Evolutionary conservation across 2,113 vertebrate species (phyloP), one percentile per base, ranked within the genome.

Genomic region (Butorides virescens): DNA sequence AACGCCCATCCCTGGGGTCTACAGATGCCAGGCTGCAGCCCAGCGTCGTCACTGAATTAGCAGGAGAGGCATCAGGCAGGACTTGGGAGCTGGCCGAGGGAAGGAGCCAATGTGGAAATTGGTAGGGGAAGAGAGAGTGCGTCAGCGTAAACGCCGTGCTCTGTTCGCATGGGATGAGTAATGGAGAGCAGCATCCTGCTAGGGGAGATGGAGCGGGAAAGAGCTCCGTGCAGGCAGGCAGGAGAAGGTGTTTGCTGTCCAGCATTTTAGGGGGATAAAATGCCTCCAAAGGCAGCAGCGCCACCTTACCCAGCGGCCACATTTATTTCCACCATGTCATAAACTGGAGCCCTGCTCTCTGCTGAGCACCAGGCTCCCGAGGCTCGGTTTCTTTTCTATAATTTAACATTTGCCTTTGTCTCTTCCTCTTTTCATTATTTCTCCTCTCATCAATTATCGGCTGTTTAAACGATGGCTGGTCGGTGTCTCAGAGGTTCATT

Each of bases 311-410:
- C 50, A 30, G 37, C 62, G 79, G 56, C 36, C 2, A 0, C 80
- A 12, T 37, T 13, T 23, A 52, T 81, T 77, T 52, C 61, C 82
- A 62, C 42, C 10, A 1, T 11, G 62, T 22, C 37, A 8, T 73
- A 62, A 83, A 66, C n/a, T 9, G 12, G 49, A 67, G n/a, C 47
- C 13, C n/a, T 25, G 30, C 53, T 79, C 55, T 61, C 73, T 34
- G 39, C 34, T 21, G 36, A 84, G 68, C 6, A 0, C 29, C 0
- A 0, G 30, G 36, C 32, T 83, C 62, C 55, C 11, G 1, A n/a
- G 44, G 29, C 36, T 78, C 6, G 0, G 18, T 29, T 81, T 56
- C 68, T 59, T 55, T 74, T 22, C 86, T 65, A 5, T 44, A 55
- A 50, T 42, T 55, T 46, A 65, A 15, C 29, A 55, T 59, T 68